phyloP scores from a whole-genome alignment of 2,113 vertebrate genomes.

The Bubalus kerabau region DNA sequence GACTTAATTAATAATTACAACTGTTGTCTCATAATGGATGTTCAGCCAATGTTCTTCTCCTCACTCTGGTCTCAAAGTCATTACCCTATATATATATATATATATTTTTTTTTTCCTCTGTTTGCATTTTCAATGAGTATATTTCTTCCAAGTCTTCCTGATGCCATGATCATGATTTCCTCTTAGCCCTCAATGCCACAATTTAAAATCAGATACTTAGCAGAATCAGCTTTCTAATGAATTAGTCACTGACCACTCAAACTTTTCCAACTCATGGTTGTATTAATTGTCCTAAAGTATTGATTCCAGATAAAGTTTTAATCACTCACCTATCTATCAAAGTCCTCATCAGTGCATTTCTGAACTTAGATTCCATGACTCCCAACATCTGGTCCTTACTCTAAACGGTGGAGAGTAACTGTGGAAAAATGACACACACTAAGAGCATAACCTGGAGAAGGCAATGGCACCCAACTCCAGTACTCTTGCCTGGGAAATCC shows the following conservation, averaged over 20 bases:
- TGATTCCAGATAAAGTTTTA: neutral
- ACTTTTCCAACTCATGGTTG: neutral
- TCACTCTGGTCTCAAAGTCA: neutral
- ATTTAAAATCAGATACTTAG: neutral
- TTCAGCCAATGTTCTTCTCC: neutral
- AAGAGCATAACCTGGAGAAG: neutral
- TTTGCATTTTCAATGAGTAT: neutral
- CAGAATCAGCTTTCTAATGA: neutral
- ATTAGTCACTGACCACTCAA: neutral
- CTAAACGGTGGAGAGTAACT: neutral
- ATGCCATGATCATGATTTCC: neutral
- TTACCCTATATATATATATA: neutral
- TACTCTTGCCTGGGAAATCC: too few relatives aligned
- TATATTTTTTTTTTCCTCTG: neutral
- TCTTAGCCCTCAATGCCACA: neutral
- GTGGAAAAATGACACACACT: accelerated
- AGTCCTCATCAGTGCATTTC: neutral
- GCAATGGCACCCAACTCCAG: too few relatives aligned
- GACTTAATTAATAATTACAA: neutral
- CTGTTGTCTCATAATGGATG: neutral
- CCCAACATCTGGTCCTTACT: neutral
- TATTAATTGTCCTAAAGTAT: neutral
- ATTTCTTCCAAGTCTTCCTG: neutral
- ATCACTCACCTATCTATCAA: neutral
- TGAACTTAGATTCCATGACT: neutral